Conservation (phyloP, 2,797 vertebrate genomes). For the Hafferia zeledoni region DNA sequence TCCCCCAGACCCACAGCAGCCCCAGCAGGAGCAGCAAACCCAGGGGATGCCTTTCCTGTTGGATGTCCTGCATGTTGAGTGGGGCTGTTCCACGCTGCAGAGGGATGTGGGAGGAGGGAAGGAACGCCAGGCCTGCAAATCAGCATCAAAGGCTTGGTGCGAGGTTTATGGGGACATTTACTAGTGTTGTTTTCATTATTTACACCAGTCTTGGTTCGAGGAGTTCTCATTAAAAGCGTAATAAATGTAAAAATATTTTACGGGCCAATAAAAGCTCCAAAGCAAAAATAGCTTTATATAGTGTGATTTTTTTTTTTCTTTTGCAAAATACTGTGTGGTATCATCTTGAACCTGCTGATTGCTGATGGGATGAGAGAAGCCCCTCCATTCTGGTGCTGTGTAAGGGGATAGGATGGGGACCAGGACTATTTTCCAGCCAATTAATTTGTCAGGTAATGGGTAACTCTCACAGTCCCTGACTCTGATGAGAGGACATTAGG, state of each 20-base stretch:
- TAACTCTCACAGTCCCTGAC: neutral
- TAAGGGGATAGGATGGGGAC: neutral
- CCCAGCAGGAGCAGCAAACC: neutral
- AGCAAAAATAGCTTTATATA: conserved; percentile 82
- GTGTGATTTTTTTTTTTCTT: conserved; percentile 67
- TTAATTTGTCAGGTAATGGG: neutral
- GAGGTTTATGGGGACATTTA: conserved; percentile 85
- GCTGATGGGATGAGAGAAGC: conserved; percentile 50
- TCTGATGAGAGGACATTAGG: neutral
- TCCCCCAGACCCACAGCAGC: neutral
- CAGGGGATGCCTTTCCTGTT: neutral
- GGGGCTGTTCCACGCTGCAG: conserved; percentile 22
- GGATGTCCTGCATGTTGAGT: conserved; percentile 1
- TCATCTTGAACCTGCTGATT: conserved; percentile 63
- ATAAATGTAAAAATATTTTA: conserved; percentile 88
- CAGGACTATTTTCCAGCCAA: neutral
- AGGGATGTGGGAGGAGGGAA: conserved; percentile 52
- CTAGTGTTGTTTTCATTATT: conserved; percentile 83
- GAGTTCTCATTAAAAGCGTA: conserved; percentile 83
- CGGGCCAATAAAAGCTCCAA: conserved; percentile 81
- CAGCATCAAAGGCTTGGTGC: conserved; percentile 83
- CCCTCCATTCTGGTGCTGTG: neutral
- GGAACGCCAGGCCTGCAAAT: conserved; percentile 71
- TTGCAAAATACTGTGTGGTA: conserved; percentile 74
- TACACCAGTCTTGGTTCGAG: conserved; percentile 82